Conservation (phyloP, 2,797 vertebrate species). For the Tragopan temminckii region DNA sequence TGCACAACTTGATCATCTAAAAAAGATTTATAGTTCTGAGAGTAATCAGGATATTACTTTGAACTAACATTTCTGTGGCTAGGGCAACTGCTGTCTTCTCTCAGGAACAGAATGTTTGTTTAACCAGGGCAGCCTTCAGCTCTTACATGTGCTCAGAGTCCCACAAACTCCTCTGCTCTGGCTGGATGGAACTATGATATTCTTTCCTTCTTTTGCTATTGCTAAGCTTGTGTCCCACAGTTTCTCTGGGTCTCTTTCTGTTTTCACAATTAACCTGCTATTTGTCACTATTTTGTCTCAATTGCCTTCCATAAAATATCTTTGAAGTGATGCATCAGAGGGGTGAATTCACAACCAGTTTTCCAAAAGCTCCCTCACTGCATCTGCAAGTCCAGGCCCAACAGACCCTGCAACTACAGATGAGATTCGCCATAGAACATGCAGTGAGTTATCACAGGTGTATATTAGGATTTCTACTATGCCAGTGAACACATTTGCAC, state of each 20-base stretch:
- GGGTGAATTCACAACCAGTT: neutral
- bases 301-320: neutral
- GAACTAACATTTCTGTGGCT: constrained; percentile 5
- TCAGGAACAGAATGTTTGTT: neutral
- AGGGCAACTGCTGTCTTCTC: constrained; percentile 19
- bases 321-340: neutral
- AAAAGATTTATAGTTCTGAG: constrained; percentile 4
- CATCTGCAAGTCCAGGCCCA: neutral
- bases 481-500: constrained; percentile 3
- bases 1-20: neutral
- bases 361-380: neutral
- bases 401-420: neutral
- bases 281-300: neutral
- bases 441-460: neutral
- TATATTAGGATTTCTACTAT: neutral
- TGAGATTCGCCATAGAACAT: neutral
- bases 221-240: neutral
- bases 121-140: neutral
- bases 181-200: neutral
- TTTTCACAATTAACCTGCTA: neutral
- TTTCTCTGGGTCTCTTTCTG: neutral
- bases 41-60: constrained; percentile 20
- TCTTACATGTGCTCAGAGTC: neutral
- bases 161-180: neutral
- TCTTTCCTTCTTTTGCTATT: neutral